Evolutionary conservation across 2,113 vertebrate genomes (phyloP).

Genomic region (Mustela lutreola): DNA sequence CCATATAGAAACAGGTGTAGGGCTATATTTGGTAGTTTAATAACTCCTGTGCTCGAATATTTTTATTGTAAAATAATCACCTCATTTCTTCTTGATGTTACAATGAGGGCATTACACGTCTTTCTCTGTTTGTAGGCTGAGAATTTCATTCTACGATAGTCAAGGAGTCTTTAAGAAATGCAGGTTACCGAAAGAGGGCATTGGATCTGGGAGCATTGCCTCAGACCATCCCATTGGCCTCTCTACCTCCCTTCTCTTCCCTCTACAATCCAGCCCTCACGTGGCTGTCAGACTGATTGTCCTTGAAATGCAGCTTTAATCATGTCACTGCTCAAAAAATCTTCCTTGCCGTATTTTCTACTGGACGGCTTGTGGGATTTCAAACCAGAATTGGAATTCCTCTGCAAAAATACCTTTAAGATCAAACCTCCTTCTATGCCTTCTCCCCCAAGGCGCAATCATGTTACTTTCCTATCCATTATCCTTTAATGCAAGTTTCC

Average conservation of each 20-base stretch:
- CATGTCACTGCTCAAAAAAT: too few relatives aligned
- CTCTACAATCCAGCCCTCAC: too few relatives aligned
- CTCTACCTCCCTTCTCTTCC: neutral
- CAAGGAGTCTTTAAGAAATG: neutral
- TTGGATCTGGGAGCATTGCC: neutral
- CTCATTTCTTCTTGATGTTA: neutral
- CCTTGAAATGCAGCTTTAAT: neutral
- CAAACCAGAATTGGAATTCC: neutral
- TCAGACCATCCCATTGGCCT: neutral
- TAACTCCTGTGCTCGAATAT: neutral
- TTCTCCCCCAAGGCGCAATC: neutral
- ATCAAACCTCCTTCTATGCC: neutral
- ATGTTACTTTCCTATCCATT: neutral
- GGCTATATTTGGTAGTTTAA: neutral
- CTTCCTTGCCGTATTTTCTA: neutral
- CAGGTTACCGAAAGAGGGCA: neutral
- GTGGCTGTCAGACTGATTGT: neutral
- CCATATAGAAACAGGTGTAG: neutral
- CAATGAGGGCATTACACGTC: neutral
- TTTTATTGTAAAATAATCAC: neutral
- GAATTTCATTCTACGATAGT: neutral
- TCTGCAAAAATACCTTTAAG: neutral
- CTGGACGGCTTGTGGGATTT: neutral
- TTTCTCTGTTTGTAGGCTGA: neutral
- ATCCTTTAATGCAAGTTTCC: fast-evolving